These are phyloP conservation scores for Hypocryptadius cinnamomeus DNA, from an alignment of 2,113 vertebrate genomes.

Conservation along the genomic window DNA sequence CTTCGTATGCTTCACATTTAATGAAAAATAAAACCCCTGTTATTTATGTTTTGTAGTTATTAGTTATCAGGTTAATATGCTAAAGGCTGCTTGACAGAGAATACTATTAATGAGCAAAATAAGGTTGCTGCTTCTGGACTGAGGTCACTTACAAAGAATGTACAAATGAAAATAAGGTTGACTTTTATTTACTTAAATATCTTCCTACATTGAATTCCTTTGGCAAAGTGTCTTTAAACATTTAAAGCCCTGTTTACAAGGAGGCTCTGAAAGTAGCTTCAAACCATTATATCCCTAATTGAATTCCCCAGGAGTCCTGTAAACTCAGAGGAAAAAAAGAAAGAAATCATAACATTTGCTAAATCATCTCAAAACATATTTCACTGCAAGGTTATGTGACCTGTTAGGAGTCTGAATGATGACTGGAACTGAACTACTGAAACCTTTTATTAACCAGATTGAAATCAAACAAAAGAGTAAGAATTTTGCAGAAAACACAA, in stretches of 20 bases:
- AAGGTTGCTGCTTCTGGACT: constrained; percentile 70
- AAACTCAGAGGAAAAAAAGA: constrained; percentile 76
- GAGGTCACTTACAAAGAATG: constrained; percentile 74
- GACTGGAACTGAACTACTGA: constrained; percentile 60
- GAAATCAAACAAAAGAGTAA: constrained; percentile 60
- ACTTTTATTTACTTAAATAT: constrained; percentile 81
- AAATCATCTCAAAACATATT: constrained; percentile 76
- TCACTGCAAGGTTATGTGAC: constrained; percentile 72
- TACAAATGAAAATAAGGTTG: constrained; percentile 76
- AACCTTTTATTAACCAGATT: constrained; percentile 61
- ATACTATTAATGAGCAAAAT: constrained; percentile 73
- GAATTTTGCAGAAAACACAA: constrained; percentile 35
- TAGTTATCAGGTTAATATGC: constrained; percentile 71
- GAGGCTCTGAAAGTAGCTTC: constrained; percentile 77
- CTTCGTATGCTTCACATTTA: constrained; percentile 61
- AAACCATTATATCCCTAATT: constrained; percentile 80
- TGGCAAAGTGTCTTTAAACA: constrained; percentile 78
- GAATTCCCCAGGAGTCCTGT: constrained; percentile 80
- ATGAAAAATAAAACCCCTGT: constrained; percentile 32
- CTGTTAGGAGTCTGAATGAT: constrained; percentile 62
- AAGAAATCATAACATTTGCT: constrained; percentile 75
- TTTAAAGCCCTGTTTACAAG: constrained; percentile 80
- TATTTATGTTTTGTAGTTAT: constrained; percentile 47
- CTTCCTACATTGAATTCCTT: constrained; percentile 76
- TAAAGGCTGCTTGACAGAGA: constrained; percentile 65